Conservation (phyloP, 2,888 invertebrate species). For the Orthosia gothica region DNA sequence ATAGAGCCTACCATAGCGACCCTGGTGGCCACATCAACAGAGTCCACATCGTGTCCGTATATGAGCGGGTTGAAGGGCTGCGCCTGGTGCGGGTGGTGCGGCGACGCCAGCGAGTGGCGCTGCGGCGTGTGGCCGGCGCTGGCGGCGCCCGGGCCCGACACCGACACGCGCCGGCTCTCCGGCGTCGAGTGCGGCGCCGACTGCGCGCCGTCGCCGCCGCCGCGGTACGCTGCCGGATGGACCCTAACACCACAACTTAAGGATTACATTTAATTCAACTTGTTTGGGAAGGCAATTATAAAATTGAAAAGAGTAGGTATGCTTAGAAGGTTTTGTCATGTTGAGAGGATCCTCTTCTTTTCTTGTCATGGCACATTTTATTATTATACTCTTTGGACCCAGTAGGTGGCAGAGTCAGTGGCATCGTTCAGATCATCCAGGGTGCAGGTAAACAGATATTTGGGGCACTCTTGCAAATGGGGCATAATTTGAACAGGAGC, state of each 20-base stretch:
- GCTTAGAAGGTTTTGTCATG: too few species aligned
- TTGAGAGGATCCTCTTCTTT: too few species aligned
- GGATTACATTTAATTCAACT: background rate
- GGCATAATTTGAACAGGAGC: too few species aligned
- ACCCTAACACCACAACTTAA: conserved; percentile 73
- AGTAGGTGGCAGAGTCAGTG: too few species aligned
- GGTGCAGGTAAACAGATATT: too few species aligned
- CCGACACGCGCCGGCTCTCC: conserved; percentile 86
- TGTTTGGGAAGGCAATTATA: too few species aligned
- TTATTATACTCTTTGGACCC: too few species aligned
- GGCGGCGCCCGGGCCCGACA: conserved; percentile 72
- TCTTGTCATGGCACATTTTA: too few species aligned
- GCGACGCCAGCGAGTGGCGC: conserved; percentile 88
- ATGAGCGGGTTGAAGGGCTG: conserved; percentile 96
- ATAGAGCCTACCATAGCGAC: conserved; percentile 92
- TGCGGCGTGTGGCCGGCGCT: conserved; percentile 82
- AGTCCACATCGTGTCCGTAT: conserved; percentile 98
- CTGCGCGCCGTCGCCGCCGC: conserved; percentile 78
- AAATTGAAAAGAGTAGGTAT: too few species aligned
- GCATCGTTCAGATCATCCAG: too few species aligned
- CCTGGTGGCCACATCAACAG: conserved; percentile 99
- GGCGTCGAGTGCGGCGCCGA: conserved; percentile 85
- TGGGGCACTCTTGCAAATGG: too few species aligned
- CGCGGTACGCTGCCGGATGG: conserved; percentile 78
- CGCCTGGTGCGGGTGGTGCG: conserved; percentile 77